Evolutionary conservation across 2,888 invertebrate species (phyloP), one percentile per base, ranked within the genome.

Genomic region (Lacanobia oleracea): DNA sequence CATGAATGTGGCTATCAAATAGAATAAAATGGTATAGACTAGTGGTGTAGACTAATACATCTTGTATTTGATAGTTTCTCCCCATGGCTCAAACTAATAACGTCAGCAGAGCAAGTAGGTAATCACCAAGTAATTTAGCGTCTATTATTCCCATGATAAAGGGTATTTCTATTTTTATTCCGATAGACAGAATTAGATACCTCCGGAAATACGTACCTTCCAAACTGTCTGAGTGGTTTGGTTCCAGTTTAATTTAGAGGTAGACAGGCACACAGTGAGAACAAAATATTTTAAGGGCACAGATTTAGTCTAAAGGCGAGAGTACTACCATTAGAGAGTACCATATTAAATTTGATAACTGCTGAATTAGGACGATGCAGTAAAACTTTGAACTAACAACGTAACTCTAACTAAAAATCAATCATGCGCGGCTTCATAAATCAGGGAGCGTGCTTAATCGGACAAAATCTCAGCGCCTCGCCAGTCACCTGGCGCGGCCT

Each of bases 401-500:
- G 12, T 45, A 77, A 45, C 37, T 27, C 27, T 37, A 33, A 54
- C 33, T 23, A 40, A 56, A 57, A 77, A 53, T 65, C 53, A 59
- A 67, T 76, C 67, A 65, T 48, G 53, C 68, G 43, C n/a, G 21
- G 21, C 48, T 68, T 81, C 51, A 63, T 54, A 73, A 64, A 54
- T 65, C 67, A 67, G 72, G 59, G 61, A 61, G 63, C 67, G 67
- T 63, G 62, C 48, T 33, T 67, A 83, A 79, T 82, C 79, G 69
- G 63, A 57, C 61, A 48, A 65, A 84, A 84, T 79, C 77, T 68
- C 66, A 75, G 68, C 69, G 73, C 61, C 68, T 72, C 48, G 18
- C 7, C 59, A 40, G 14, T 59, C 66, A 81, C 81, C 78, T 82
- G 65, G 67, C 33, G 61, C 14, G 61, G 72, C 59, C 66, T 76